Conservation (phyloP, 2,797 vertebrate genomes). For the Nyctalus aviator region DNA sequence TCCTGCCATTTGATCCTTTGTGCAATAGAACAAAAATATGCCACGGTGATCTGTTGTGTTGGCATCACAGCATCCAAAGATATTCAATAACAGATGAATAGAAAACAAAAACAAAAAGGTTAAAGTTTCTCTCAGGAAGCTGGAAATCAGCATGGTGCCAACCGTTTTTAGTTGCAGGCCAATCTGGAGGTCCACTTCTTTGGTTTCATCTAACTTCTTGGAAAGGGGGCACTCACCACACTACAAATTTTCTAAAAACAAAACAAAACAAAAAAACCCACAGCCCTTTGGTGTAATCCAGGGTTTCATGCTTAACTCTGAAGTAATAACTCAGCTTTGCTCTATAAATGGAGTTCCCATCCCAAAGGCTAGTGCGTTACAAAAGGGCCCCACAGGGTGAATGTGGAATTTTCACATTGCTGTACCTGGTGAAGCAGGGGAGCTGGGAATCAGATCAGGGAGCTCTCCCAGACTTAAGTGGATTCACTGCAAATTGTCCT, state of each 20-base stretch:
- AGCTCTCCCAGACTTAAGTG: background rate
- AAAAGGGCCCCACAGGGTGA: no score
- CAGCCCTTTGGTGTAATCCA: background rate
- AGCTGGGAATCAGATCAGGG: background rate
- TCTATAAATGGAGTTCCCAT: background rate
- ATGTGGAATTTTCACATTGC: background rate
- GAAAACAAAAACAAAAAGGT: constrained; percentile 67
- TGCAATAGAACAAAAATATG: constrained; percentile 58
- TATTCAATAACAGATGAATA: constrained; percentile 60
- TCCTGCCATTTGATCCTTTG: constrained; percentile 59
- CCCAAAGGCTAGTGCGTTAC: background rate
- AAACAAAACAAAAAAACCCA: no score
- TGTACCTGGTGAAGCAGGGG: background rate
- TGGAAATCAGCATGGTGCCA: background rate
- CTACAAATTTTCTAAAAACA: background rate
- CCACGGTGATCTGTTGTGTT: constrained; percentile 49
- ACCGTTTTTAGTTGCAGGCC: background rate
- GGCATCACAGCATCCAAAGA: constrained; percentile 46
- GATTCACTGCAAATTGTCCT: background rate
- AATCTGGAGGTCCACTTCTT: background rate
- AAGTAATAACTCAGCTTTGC: background rate
- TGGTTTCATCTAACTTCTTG: background rate
- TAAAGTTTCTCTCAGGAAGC: constrained; percentile 11
- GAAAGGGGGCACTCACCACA: background rate
- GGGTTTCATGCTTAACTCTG: background rate